Evolutionary conservation across 2,797 vertebrate genomes (phyloP).

Genomic region (Squalus acanthias): DNA sequence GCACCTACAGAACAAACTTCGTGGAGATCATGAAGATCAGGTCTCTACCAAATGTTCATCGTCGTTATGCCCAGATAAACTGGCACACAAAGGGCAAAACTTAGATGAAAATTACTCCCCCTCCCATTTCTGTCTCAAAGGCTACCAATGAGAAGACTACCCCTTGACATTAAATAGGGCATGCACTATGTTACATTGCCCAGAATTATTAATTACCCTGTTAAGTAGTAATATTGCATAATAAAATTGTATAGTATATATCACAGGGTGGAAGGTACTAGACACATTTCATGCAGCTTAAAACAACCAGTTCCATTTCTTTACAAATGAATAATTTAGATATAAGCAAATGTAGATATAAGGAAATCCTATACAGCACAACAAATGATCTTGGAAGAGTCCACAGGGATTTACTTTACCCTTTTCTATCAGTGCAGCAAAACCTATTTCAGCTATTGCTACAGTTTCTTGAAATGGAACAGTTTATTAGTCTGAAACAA

Average conservation of each 20-base stretch:
- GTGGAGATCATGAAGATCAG: neutral
- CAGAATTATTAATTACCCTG: neutral
- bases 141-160: neutral
- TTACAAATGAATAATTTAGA: neutral
- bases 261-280: neutral
- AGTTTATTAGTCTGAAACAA: neutral
- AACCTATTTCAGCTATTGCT: neutral
- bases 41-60: neutral
- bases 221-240: neutral
- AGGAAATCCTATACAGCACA: neutral
- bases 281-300: neutral
- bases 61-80: neutral
- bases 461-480: neutral
- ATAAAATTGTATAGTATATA: neutral
- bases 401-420: neutral
- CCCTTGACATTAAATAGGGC: neutral
- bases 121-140: neutral
- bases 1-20: neutral
- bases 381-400: neutral
- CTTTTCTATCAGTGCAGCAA: neutral
- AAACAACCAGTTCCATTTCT: neutral
- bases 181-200: neutral
- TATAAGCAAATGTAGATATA: neutral
- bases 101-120: neutral
- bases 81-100: neutral